Evolutionary conservation across 30 jellyfish, hydroid and myxozoan species (phyloP), one percentile per base, ranked within the genome.

Genomic region (Calvadosia cruxmelitensis): DNA sequence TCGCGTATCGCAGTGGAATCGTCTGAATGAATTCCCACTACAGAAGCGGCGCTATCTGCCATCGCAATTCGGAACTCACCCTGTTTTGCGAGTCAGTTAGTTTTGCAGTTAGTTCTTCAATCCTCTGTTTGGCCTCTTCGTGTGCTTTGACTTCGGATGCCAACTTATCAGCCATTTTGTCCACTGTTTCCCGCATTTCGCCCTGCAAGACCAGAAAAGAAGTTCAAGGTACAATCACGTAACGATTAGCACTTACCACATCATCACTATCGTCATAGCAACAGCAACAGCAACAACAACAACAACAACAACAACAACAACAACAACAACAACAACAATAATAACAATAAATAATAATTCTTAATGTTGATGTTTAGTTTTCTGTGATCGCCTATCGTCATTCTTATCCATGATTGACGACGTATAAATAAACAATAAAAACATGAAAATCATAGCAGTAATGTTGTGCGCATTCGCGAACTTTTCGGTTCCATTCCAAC

Each of bases 131-230:
- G 12, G 86, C 80, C 28, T 77, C 94, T 51, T 90, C 98, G 68
- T 76, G 92, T 7, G 92, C 92, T 67, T 78, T 90, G 71, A 93
- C 77, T 73, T 90, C 98, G 52, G 81, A 77, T 31, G 81, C 98
- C 24, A 90, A 81, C 76, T 82, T 90, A 49, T 90, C 98, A 0
- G 98, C 98, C 98, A 90, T 90, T 78, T 90, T 90, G 66, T 90
- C 98, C 3, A 82, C 86, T 3, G 95, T 82, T 29, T 75, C 74
- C 30, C 94, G 77, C 75, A 90, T 74, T 78, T 90, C 98, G 25
- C 71, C 70, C 94, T 81, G 67, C 16, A 51, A 71, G 3, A 57
- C 27, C 24, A n/a, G 69, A 57, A 27, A 16, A 57, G 33, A 16
- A n/a, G 13, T 57, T 5, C 27, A 12, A 27, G 27, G 7, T 16